phyloP scores from a whole-genome alignment of 2,888 invertebrate species.

The Pardosa pseudoannulata region DNA sequence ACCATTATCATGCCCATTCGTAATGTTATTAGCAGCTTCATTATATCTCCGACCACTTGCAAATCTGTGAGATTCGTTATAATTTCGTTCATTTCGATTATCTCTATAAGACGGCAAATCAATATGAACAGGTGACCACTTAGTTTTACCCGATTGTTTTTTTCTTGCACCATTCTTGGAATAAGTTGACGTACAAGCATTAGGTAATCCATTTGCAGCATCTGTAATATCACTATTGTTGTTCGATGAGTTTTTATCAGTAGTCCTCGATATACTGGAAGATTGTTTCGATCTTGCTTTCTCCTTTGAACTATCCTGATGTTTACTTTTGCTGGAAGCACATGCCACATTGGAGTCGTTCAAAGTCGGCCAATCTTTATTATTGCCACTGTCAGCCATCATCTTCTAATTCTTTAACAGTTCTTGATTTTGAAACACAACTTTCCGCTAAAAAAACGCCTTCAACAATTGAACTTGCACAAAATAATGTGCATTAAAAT shows the following conservation, averaged over 20 bases:
- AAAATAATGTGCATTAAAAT: background rate
- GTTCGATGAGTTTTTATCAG: no score
- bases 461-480: background rate
- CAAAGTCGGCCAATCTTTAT: constrained; percentile 5
- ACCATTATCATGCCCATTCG: background rate
- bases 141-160: background rate
- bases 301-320: no score
- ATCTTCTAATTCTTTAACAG: background rate
- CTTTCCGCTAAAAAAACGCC: no score
- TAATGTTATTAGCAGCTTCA: background rate
- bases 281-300: no score
- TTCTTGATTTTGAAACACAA: background rate
- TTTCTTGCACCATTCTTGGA: background rate
- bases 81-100: background rate
- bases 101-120: background rate
- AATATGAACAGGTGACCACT: background rate
- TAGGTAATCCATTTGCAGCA: background rate
- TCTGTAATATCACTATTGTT: no score
- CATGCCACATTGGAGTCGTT: no score
- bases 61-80: no score
- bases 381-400: background rate
- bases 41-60: background rate
- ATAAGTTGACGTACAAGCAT: no score
- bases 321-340: no score
- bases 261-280: no score